These are phyloP conservation scores for Clivina fossor DNA, from an alignment of 2,888 invertebrate genomes.

Conservation along the genomic window DNA sequence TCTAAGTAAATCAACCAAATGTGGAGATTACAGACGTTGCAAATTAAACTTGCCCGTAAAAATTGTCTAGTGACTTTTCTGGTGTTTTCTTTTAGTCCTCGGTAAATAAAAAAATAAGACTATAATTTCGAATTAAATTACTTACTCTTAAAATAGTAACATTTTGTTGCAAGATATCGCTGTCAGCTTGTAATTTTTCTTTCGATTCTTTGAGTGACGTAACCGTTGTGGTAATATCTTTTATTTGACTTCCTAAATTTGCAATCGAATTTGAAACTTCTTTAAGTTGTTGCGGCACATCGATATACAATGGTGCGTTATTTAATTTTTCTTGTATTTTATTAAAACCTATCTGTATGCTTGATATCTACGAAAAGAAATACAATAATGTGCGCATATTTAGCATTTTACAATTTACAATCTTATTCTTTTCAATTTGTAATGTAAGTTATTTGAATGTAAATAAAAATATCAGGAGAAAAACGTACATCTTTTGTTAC, in stretches of 20 bases:
- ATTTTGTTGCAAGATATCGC: conserved; percentile 40
- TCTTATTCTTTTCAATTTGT: too few relatives aligned
- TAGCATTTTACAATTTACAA: neutral
- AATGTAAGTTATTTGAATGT: neutral
- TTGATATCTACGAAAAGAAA: conserved; percentile 49
- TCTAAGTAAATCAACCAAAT: too few relatives aligned
- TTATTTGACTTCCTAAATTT: conserved; percentile 63
- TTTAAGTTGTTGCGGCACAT: conserved; percentile 59
- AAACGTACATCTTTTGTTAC: conserved; percentile 43
- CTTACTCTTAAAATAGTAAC: conserved; percentile 43
- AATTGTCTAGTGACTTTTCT: too few relatives aligned
- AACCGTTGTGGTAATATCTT: conserved; percentile 51
- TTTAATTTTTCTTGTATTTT: conserved; percentile 61
- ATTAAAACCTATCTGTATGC: conserved; percentile 54
- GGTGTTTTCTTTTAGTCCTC: too few relatives aligned
- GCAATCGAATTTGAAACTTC: conserved; percentile 61
- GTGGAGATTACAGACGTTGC: too few relatives aligned
- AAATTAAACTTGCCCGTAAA: too few relatives aligned
- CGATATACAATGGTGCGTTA: conserved; percentile 62
- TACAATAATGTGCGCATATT: neutral
- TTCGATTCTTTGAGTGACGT: conserved; percentile 48
- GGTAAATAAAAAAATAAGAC: too few relatives aligned
- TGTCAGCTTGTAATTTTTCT: conserved; percentile 36
- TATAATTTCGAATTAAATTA: conserved; percentile 19
- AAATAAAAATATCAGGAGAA: neutral